Base-by-base conservation (phyloP, 2,113 vertebrate species). In the Halichoerus grypus region DNA sequence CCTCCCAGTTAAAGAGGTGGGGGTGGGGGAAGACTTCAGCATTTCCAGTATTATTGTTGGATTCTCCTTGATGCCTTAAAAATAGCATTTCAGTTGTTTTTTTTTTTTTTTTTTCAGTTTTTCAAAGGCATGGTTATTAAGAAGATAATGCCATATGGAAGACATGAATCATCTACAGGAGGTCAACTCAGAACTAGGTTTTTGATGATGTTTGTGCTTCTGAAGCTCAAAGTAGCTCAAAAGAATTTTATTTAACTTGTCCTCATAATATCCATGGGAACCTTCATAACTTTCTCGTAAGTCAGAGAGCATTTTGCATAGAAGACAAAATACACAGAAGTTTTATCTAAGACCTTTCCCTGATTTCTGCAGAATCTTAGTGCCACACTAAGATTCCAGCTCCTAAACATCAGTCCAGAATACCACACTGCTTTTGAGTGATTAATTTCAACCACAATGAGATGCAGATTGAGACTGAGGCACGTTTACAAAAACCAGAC, bases 181-280 rank as follows among this genome's bases (percentile, higher is more conserved):
- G 65, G 61, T 49, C 49, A 72, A 36, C 76, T 72, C 12, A 53
- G 59, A 79, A 46, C 39, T 31, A n/a, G n/a, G 39, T 22, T 51
- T 84, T 57, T 28, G 12, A 67, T 2, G 1, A 63, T 53, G 10
- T 51, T 80, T 42, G 24, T 31, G 91, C 39, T 92, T 89, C 74
- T 63, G 57, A 95, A 95, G 76, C 55, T 88, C 69, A 26, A 69
- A 93, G 89, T n/a, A 69, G 39, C 13, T 86, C 55, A 42, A 16
- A 88, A 86, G 28, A 91, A 63, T 49, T 85, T 74, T 59, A 92
- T 7, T 59, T 86, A 86, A 49, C 57, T 87, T 91, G 33, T 24
- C 46, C 72, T 67, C 65, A 39, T 80, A 81, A 72, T 14, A 59
- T 82, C 59, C 86, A 80, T 9, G 65, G 46, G 31, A 74, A 86